Base-by-base conservation (phyloP, 2,113 vertebrate species). In the Vulpes vulpes region DNA sequence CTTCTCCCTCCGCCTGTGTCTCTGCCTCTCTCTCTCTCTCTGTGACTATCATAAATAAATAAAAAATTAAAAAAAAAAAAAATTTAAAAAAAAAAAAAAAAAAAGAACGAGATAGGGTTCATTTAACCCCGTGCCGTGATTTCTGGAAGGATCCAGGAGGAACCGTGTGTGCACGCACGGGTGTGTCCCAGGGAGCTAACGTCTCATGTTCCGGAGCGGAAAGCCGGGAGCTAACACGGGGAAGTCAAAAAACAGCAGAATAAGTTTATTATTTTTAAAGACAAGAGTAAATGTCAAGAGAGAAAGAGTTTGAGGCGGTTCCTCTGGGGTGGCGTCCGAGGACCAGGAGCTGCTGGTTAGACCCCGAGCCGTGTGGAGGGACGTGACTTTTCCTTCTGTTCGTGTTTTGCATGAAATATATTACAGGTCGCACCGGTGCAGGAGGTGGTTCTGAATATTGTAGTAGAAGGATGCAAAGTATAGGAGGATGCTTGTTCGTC, bases 271-370 rank as follows among this genome's bases (percentile, higher is more conserved):
- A 17, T 6, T 12, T 51, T 11, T 3, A 74, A 30, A 96, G 64
- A 25, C 1, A 14, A 14, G 19, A 59, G 12, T 59, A n/a, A 51
- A 43, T 64, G 19, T 10, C 19, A 60, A 43, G 51, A 27, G 23
- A 35, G 49, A 23, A 25, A 9, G 9, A 27, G 53, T 71, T 78
- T 8, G 11, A 35, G 20, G 23, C 19, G 4, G 11, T 17, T 59
- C 23, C 57, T 3, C 32, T 30, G 8, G 15, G 7, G 20, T 4
- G 11, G 1, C 22, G 35, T 2, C 15, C 0, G 25, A 19, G 4
- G 20, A 8, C 53, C 59, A 49, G 12, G 38, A 57, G 11, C 38
- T 8, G 10, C 12, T 69, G 53, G 16, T 60, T 59, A 51, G 49
- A 51, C 25, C 3, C 17, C 8, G 5, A 87, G 25, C 59, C 27